A percentile compares a stretch with the other conserved stretches of the same genome.
These are phyloP conservation scores for Idaea straminata DNA, from an alignment of 2,888 invertebrate genomes.

Conservation along the genomic window DNA sequence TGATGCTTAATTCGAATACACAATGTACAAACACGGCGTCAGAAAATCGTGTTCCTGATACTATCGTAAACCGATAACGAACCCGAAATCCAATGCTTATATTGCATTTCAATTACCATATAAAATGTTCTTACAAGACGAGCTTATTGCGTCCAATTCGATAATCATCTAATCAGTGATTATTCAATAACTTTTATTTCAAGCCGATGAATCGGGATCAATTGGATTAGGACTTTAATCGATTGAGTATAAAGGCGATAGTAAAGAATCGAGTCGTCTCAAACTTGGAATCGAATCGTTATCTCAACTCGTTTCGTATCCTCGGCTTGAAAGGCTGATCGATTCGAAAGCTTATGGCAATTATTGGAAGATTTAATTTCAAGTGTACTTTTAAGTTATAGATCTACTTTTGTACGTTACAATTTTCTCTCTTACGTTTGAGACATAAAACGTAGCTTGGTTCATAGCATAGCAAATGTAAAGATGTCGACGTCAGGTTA, in stretches of 20 bases:
- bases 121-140: constrained; percentile 68
- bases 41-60: constrained; percentile 36
- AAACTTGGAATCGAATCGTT: constrained; percentile 59
- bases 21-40: constrained; percentile 31
- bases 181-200: constrained; percentile 76
- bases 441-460: constrained; percentile 61
- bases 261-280: constrained; percentile 40
- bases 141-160: constrained; percentile 63
- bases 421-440: constrained; percentile 56
- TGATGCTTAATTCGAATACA: constrained; percentile 32
- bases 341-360: constrained; percentile 45
- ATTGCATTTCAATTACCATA: constrained; percentile 79
- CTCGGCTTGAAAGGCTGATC: constrained; percentile 43
- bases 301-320: constrained; percentile 64
- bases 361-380: constrained; percentile 37
- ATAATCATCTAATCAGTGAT: constrained; percentile 80
- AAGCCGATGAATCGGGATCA: constrained; percentile 45
- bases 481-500: constrained; percentile 37
- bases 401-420: constrained; percentile 38
- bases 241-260: constrained; percentile 45
- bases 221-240: constrained; percentile 43
- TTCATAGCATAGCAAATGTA: constrained; percentile 41
- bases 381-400: constrained; percentile 27
- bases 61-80: constrained; percentile 64
- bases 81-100: constrained; percentile 65